Evolutionary conservation across 1,140 invertebrate genomes (phyloP), one percentile per base, ranked within the genome.

Genomic region (Drosophila pseudoobscura): DNA sequence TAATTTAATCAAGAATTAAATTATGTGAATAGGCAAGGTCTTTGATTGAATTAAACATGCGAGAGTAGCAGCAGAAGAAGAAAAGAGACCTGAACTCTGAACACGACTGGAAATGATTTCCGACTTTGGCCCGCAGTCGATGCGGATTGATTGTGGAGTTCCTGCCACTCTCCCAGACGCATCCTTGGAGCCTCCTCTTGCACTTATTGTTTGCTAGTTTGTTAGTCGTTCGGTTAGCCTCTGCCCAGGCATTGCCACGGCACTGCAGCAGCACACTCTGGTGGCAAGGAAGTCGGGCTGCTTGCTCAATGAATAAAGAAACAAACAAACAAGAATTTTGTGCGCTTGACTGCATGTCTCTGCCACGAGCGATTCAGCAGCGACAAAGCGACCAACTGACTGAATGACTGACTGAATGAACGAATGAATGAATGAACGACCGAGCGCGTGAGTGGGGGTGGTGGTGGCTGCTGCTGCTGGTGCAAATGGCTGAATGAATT

Each of bases 401-500:
- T 45, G 68, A 63, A 55, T 58, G 69, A 44, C 31, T 11, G 68
- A 63, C 51, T 58, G 69, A 44, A 24, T 11, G 57, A 63, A 29
- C 49, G 62, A 47, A 17, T 57, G 58, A 59, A 9, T 49, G 62
- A 66, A 3, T 52, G 74, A 45, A 29, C 45, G 57, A 46, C 13
- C 49, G 63, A 55, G 17, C 41, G 61, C 31, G 59, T 50, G 59
- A 65, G 53, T 55, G 58, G 11, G 13, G 58, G 11, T 39, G 58
- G 11, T 39, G 58, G 11, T 39, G 35, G 35, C 9, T 11, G 11
- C 11, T 39, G 17, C 45, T 64, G 54, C 52, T 75, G 75, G 77
- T 85, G 83, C 82, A 82, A 85, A 85, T 85, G 82, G 82, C 70
- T 85, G 82, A 85, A 85, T 85, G 82, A 85, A 85, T 85, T 85